These are phyloP conservation scores for Caenorhabditis drosophilae DNA, from an alignment of 2,888 invertebrate species.

Conservation along the genomic window DNA sequence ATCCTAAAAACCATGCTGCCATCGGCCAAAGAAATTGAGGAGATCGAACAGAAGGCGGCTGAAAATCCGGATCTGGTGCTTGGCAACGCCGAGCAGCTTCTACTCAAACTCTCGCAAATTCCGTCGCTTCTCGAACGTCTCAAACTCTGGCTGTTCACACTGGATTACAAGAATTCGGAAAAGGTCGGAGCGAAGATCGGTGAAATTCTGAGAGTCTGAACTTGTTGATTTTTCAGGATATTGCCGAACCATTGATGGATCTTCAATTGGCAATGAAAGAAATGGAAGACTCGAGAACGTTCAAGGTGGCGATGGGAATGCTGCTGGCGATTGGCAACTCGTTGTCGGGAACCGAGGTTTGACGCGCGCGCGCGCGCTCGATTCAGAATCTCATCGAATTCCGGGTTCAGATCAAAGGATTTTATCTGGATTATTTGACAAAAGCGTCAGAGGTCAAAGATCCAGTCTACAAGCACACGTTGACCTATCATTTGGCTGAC, in stretches of 20 bases:
- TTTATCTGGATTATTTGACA: slow-evolving; percentile 93
- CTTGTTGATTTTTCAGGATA: slow-evolving; percentile 78
- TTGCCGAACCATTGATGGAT: slow-evolving; percentile 98
- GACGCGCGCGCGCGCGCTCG: no score
- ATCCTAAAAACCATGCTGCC: slow-evolving; percentile 92
- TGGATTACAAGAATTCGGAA: slow-evolving; percentile 96
- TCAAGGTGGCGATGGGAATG: slow-evolving; percentile 90
- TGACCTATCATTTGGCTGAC: slow-evolving; percentile 93
- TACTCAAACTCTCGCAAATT: slow-evolving; percentile 92
- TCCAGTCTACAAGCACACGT: slow-evolving; percentile 93
- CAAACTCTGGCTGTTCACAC: slow-evolving; percentile 95
- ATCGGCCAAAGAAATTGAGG: slow-evolving; percentile 75
- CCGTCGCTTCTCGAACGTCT: slow-evolving; percentile 86
- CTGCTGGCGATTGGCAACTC: slow-evolving; percentile 93
- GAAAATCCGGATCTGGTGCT: slow-evolving; percentile 82
- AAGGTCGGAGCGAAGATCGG: no score
- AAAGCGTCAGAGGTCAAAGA: slow-evolving; percentile 81
- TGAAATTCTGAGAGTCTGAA: slow-evolving; percentile 75
- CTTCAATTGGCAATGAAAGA: slow-evolving; percentile 94
- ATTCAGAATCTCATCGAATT: no score
- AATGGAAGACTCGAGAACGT: slow-evolving; percentile 87
- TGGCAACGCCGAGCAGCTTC: slow-evolving; percentile 93
- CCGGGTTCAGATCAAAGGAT: slow-evolving; percentile 86
- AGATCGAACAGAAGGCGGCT: slow-evolving; percentile 71
- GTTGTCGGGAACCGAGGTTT: slow-evolving; percentile 82